Base-by-base conservation (phyloP, 2,797 vertebrate genomes). In the Aldrovandia affinis region DNA sequence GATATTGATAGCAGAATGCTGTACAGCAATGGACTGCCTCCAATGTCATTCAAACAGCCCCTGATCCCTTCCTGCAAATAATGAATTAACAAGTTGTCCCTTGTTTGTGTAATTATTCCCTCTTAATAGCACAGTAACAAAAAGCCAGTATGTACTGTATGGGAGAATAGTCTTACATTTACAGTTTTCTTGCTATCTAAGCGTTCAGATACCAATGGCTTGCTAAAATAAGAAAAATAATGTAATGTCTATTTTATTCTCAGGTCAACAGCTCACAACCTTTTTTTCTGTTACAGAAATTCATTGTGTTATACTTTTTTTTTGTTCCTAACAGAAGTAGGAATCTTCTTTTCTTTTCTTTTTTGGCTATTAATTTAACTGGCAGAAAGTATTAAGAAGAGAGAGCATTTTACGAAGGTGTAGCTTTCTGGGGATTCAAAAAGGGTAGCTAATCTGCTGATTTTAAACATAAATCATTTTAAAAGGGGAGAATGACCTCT, bases 171-270 rank as follows among this genome's bases (percentile, higher is more conserved):
- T 97, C 97, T 95, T 94, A 94, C 95, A 90, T 95, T 96, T 93
- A 96, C 96, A 94, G 94, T 97, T 97, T 95, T 97, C 96, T 97
- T 97, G 97, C 97, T 98, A 95, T 98, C 94, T 95, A 95, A 95
- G 95, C 96, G 93, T 96, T 96, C 94, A 95, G 91, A 96, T 97
- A 98, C 97, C 97, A 98, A 98, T 97, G 97, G 97, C 97, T 99
- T 97, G 97, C 97, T 97, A 96, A 98, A 98, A 97, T 97, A 94
- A 96, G 96, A 95, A 96, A 97, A 97, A 95, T 96, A 97, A 97
- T 98, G 97, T 97, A 97, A 98, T 97, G 97, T 98, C 97, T 96
- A 83, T 98, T 98, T 97, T 98, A 97, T 97, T 98, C 98, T 99
- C 98, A 99, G 98, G 98, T 98, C 97, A 97, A 98, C 96, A 95